Evolutionary conservation across 2,797 vertebrate species (phyloP).

Genomic region (Pseudochirops cupreus): DNA sequence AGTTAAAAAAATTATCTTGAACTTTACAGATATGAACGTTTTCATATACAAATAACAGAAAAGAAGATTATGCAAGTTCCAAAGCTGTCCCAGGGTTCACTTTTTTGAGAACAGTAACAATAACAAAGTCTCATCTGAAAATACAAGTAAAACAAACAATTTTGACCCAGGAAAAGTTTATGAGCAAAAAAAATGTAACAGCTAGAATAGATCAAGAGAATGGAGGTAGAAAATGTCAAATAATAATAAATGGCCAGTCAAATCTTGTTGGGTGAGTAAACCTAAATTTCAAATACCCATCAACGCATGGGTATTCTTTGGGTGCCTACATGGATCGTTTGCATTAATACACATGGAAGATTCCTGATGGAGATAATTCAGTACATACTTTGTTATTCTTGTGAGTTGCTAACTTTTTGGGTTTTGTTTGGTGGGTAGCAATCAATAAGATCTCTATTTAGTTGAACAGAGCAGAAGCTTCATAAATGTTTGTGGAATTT

Average conservation of each 20-base stretch:
- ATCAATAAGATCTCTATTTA: background rate
- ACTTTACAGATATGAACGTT: background rate
- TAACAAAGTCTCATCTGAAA: background rate
- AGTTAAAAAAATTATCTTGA: background rate
- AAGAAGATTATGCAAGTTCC: background rate
- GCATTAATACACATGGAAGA: background rate
- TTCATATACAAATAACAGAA: background rate
- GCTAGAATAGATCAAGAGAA: conserved; percentile 4
- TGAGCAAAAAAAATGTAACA: conserved; percentile 42
- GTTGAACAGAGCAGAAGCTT: background rate
- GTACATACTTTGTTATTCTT: conserved; percentile 31
- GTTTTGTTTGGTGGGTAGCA: background rate
- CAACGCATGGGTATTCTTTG: conserved; percentile 7
- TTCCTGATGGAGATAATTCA: conserved; percentile 1
- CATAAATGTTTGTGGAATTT: background rate
- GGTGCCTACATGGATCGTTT: background rate
- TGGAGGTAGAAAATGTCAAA: conserved; percentile 9
- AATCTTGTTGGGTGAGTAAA: background rate
- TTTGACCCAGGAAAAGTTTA: conserved; percentile 11
- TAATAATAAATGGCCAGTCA: background rate
- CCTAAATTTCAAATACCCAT: background rate
- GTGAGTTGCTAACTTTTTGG: background rate
- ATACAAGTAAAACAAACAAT: background rate
- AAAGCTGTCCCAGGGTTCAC: background rate
- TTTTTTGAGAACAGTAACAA: background rate